phyloP scores from a whole-genome alignment of 2,888 invertebrate genomes.

The Opisthograptis luteolata region DNA sequence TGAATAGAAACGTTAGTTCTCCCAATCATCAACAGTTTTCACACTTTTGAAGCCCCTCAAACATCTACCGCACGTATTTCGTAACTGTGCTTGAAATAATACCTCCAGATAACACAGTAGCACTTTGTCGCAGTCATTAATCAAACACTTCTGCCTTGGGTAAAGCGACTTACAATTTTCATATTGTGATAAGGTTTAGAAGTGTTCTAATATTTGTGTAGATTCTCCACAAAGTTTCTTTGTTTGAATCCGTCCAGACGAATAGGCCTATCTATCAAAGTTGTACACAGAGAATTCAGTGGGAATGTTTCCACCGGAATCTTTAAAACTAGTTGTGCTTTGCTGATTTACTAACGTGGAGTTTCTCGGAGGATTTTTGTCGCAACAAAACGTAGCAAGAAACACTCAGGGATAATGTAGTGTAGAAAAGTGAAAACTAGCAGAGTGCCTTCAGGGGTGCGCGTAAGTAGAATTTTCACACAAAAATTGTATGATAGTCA shows the following conservation, averaged over 20 bases:
- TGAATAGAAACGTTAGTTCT: constrained; percentile 27
- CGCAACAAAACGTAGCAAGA: too few relatives aligned
- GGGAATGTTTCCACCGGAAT: too few relatives aligned
- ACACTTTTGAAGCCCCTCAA: constrained; percentile 17
- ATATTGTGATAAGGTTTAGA: not conserved
- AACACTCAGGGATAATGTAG: too few relatives aligned
- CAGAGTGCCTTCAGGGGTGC: too few relatives aligned
- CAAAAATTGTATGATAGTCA: too few relatives aligned
- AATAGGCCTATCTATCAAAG: constrained; percentile 60
- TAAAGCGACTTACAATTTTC: not conserved
- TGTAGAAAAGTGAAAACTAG: too few relatives aligned
- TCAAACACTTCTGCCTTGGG: not conserved
- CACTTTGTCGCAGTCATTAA: not conserved
- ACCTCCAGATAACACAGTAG: not conserved
- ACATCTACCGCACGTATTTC: constrained; percentile 17
- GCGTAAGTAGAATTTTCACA: too few relatives aligned
- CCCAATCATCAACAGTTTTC: constrained; percentile 25
- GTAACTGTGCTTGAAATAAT: constrained; percentile 24
- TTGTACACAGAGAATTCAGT: constrained; percentile 23
- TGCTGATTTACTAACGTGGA: too few relatives aligned
- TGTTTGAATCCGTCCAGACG: constrained; percentile 55
- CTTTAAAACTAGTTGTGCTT: not conserved
- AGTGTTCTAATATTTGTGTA: not conserved
- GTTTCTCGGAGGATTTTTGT: too few relatives aligned
- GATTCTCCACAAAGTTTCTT: constrained; percentile 40